Evolutionary conservation across 2,113 vertebrate species (phyloP), one percentile per base, ranked within the genome.

Genomic region (Brachionichthys hirsutus): DNA sequence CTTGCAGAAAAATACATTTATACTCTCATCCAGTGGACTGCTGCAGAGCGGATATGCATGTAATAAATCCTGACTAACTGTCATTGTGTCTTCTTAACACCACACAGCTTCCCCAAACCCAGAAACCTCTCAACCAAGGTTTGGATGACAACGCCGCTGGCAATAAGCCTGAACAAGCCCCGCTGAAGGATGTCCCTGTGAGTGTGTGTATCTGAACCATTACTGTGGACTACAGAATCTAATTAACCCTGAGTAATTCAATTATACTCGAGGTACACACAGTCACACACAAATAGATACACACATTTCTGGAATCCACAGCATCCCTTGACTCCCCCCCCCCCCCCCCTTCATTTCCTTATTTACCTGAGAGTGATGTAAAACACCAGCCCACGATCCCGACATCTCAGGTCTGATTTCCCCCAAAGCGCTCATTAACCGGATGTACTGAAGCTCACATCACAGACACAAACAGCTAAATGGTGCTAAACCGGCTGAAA

Each of bases 201-300:
- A 47, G 61, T 59, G 48, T 60, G 55, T 52, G 41, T 47, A 43
- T 74, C 54, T 52, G 58, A 58, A 62, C 75, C 74, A 72, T 77
- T 67, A 76, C 52, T 72, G 70, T 75, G 56, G 75, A 82, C 70
- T 45, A 64, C 43, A 73, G 67, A 86, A 85, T 82, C 73, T 68
- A 84, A 87, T 87, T 86, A 86, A 85, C 78, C 73, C 80, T 71
- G 61, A 75, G 81, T 89, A 85, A 86, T 87, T 83, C 75, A 86
- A 84, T 87, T 68, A 76, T 66, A 76, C 70, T 73, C 15, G 49
- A 70, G 71, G 73, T 70, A 65, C 78, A 72, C 60, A 50, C 57
- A 13, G 38, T 54, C 65, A 76, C 22, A n/a, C 73, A 34, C 62
- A 8, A 57, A 62, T 42, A 15, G 13, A 49, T 52, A 51, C 56